Evolutionary conservation across 2,113 vertebrate species (phyloP).

Genomic region (Microcebus lehilahytsara): DNA sequence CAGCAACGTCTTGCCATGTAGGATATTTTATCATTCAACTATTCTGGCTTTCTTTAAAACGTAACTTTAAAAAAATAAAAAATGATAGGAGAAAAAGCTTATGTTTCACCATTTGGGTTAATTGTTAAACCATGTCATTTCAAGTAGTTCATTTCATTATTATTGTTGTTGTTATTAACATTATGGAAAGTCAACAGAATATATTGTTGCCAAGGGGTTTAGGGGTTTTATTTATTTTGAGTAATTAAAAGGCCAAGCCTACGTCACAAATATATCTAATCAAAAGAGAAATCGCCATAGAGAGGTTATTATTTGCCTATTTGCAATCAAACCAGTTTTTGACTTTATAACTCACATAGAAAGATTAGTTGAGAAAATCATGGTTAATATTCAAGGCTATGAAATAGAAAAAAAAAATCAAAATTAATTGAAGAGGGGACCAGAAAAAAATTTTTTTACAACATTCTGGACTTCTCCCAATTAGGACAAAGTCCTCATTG

Average conservation of each 20-base stretch:
- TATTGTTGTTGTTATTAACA: constrained; percentile 15
- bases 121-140: constrained; percentile 45
- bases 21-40: not conserved
- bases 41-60: not conserved
- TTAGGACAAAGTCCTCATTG: not conserved
- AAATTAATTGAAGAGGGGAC: constrained; percentile 12
- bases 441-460: not conserved
- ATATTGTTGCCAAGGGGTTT: constrained; percentile 51
- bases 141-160: not conserved
- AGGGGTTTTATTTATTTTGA: constrained; percentile 71
- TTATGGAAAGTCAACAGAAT: constrained; percentile 57
- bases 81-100: not conserved
- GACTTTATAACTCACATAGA: not conserved
- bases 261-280: constrained; percentile 75
- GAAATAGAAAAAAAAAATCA: constrained; percentile 28
- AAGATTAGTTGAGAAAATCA: constrained; percentile 29
- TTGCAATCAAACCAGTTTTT: constrained; percentile 24
- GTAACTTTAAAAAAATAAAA: not conserved
- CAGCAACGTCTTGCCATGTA: not conserved
- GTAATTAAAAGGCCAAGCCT: constrained; percentile 67
- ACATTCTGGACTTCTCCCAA: not conserved
- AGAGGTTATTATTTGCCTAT: not conserved
- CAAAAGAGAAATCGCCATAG: constrained; percentile 56
- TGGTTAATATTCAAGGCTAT: constrained; percentile 29
- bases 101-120: constrained; percentile 39